A percentile compares a stretch with the other conserved stretches of the same genome.
phyloP scores from a whole-genome alignment of 2,888 invertebrate genomes.

The Thalpophila matura region DNA sequence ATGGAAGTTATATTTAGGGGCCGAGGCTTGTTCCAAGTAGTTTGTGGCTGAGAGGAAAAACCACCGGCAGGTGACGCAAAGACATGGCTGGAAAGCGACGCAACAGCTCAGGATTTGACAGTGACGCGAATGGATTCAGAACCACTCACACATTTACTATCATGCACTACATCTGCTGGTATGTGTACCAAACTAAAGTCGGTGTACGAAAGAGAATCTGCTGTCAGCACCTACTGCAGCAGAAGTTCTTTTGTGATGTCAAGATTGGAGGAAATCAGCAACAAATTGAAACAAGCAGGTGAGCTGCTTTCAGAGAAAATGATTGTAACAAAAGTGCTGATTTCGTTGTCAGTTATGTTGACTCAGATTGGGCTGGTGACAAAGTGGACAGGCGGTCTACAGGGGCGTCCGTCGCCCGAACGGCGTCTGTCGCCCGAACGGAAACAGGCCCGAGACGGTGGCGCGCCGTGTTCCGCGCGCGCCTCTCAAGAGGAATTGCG shows the following conservation, averaged over 20 bases:
- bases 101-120: neutral
- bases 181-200: neutral
- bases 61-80: neutral
- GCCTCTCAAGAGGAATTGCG: too few species aligned
- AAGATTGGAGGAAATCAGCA: neutral
- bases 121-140: neutral
- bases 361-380: too few species aligned
- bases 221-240: neutral
- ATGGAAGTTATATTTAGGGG: slow-evolving; percentile 7
- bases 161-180: neutral
- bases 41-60: neutral
- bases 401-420: too few species aligned
- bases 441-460: too few species aligned
- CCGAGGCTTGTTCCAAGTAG: neutral
- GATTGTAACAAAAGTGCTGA: neutral
- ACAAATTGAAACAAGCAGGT: slow-evolving; percentile 2
- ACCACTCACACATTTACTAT: neutral
- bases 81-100: neutral
- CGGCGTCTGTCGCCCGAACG: too few species aligned
- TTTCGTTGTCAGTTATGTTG: neutral
- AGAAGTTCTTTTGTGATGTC: neutral
- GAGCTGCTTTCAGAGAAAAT: neutral
- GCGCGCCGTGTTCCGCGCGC: too few species aligned
- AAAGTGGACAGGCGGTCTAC: too few species aligned
- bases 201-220: neutral